Percentiles rank a stretch among this genome's conserved stretches.
Conservation (phyloP, 1,140 invertebrate species). For the Oryzaephilus surinamensis region DNA sequence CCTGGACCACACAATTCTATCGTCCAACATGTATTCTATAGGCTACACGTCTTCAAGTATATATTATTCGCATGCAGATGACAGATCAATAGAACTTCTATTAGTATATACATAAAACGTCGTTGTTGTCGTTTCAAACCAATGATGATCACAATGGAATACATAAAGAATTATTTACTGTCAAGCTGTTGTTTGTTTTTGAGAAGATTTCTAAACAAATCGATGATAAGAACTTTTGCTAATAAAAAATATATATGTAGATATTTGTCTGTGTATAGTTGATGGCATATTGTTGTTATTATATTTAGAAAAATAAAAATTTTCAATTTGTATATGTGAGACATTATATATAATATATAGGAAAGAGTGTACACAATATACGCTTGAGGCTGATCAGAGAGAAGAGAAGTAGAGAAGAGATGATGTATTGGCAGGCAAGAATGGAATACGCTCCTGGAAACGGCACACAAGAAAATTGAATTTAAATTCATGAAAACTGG, state of each 20-base stretch:
- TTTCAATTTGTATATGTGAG: too few species aligned
- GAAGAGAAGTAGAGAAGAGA: too few species aligned
- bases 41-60: constrained; percentile 8
- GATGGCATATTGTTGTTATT: too few species aligned
- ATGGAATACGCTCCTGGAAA: constrained; percentile 19
- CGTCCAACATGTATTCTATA: constrained; percentile 9
- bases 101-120: constrained; percentile 8
- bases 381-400: constrained; percentile 21
- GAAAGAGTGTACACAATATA: constrained; percentile 21
- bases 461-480: constrained; percentile 32
- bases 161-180: too few species aligned
- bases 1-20: constrained; percentile 9
- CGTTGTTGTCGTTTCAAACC: neutral
- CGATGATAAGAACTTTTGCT: too few species aligned
- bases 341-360: too few species aligned
- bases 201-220: too few species aligned
- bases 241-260: too few species aligned
- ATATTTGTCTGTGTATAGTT: too few species aligned
- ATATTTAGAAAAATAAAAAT: too few species aligned
- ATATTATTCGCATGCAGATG: constrained; percentile 12
- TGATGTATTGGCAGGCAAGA: constrained; percentile 32
- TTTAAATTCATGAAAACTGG: constrained; percentile 37
- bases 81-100: constrained; percentile 17
- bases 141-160: too few species aligned
- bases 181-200: too few species aligned